Base-by-base conservation (phyloP, 2,888 invertebrate genomes). In the Selenia dentaria region DNA sequence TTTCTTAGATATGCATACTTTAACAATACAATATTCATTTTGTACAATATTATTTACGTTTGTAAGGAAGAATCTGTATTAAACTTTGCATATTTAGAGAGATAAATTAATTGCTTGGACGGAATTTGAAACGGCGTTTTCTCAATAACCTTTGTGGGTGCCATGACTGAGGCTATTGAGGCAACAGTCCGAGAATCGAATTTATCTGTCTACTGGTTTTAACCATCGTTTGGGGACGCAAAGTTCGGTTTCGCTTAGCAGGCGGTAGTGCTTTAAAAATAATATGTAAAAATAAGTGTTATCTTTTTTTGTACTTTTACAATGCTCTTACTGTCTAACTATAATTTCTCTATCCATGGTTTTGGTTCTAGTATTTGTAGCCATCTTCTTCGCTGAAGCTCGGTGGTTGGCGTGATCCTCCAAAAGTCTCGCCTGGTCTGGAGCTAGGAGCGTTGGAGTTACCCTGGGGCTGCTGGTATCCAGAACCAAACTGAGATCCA, bases 311-410 rank as follows among this genome's bases (percentile, higher is more conserved):
- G 51, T 61, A 57, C 56, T 74, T 70, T 59, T 64, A 39, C 51
- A 60, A 59, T 74, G 74, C 71, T 44, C 54, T 59, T 64, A 57
- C 46, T 58, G 39, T 53, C 40, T 57, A 63, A 57, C 47, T 52
- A 54, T 51, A 62, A 60, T 58, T 61, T 53, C 59, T 60, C 66
- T 72, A 70, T 51, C 37, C 53, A 47, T 52, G 59, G 62, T 66
- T 83, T 83, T 76, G 71, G 70, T 72, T 64, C 40, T 74, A 89
- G 66, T 90, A 90, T 54, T 82, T 88, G 68, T 90, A 90, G 36
- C 90, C 90, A 62, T 87, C 87, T 51, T 87, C 77, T 28, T 79
- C 64, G 54, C 70, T 83, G 67, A 85, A 90, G 62, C 87, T 89
- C 0, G 90, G 85, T 1, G 85, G 88, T 36, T 86, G 86, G 11